Base-by-base conservation (phyloP, 1,140 invertebrate species). In the Sycophaga agraensis region DNA sequence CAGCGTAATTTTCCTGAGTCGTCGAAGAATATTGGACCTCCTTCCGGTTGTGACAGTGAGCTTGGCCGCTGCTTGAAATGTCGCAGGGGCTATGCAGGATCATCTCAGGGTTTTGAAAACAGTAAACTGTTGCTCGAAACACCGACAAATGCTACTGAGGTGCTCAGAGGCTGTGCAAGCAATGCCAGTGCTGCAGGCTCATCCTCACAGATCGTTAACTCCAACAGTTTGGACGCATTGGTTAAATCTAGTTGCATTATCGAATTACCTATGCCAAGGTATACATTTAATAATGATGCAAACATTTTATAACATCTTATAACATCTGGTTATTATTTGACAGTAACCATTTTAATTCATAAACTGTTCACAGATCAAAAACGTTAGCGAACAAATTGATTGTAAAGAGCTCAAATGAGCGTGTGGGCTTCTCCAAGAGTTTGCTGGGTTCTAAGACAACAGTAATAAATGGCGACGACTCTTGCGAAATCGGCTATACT, bases 261-360 rank as follows among this genome's bases (percentile, higher is more conserved):
- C 37, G 85, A 88, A 75, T 79, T 89, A 17, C 86, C 87, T 2
- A 80, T 87, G 80, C 83, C 84, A 55, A 75, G 72, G 81, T 86
- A 48, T 0, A 26, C 1, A 16, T 42, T 17, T 31, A 31, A 31
- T n/a, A n/a, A n/a, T n/a, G n/a, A n/a, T n/a, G n/a, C n/a, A n/a
- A n/a, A n/a, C n/a, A n/a, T n/a, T n/a, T n/a, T n/a, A n/a, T n/a
- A n/a, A n/a, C n/a, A n/a, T n/a, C n/a, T n/a, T n/a, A n/a, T n/a
- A n/a, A n/a, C n/a, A n/a, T n/a, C n/a, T n/a, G n/a, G n/a, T n/a
- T n/a, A n/a, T n/a, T n/a, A n/a, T n/a, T n/a, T n/a, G n/a, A n/a
- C n/a, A n/a, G n/a, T n/a, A n/a, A n/a, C n/a, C n/a, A n/a, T n/a
- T n/a, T n/a, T n/a, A 3, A 17, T 9, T 24, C 19, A 21, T 11